Conservation (phyloP, 2,797 vertebrate species). For the Intellagama lesueurii region DNA sequence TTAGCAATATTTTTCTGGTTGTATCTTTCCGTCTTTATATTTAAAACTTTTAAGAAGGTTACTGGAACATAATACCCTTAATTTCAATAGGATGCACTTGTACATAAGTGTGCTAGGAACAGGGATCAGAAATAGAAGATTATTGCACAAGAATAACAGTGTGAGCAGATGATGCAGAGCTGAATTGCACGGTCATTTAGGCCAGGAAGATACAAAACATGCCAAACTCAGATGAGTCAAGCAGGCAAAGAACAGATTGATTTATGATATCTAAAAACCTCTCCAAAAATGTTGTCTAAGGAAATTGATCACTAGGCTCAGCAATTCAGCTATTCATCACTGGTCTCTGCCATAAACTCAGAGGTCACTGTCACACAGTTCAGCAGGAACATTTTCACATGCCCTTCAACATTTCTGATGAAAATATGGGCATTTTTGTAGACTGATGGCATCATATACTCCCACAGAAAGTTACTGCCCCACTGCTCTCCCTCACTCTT, state of each 20-base stretch:
- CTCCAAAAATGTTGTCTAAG: neutral
- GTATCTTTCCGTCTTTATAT: too few species aligned
- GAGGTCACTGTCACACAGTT: neutral
- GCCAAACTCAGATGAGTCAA: neutral
- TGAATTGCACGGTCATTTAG: neutral
- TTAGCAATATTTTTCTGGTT: too few species aligned
- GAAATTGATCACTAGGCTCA: neutral
- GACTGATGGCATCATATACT: neutral
- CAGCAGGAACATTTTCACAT: neutral
- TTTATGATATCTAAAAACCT: neutral
- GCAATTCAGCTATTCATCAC: neutral
- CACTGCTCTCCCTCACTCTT: neutral
- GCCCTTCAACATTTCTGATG: neutral
- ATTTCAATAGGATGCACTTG: neutral
- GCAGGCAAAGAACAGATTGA: conserved; percentile 4
- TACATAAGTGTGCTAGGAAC: neutral
- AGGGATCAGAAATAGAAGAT: neutral
- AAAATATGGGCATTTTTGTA: neutral
- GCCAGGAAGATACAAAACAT: neutral
- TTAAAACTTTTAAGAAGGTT: neutral
- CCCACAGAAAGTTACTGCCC: neutral
- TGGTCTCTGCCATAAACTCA: neutral
- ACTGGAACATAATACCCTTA: neutral
- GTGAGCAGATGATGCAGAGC: rapidly evolving
- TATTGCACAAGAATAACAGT: rapidly evolving